Evolutionary conservation across 2,797 vertebrate species (phyloP).

Genomic region (Tadarida brasiliensis): DNA sequence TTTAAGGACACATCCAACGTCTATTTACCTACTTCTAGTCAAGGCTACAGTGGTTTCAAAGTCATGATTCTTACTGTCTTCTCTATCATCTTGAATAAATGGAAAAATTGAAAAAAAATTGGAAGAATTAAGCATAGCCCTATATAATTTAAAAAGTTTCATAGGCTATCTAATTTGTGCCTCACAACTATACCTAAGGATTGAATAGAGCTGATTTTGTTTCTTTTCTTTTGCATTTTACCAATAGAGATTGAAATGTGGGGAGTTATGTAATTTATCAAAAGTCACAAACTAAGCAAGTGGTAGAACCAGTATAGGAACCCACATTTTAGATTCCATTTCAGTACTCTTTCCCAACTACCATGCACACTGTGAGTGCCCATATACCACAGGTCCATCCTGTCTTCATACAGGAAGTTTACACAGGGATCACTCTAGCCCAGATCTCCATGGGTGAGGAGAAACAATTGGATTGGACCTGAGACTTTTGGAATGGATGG

Average conservation of each 20-base stretch:
- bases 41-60: not conserved
- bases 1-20: not conserved
- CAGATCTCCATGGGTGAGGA: not conserved
- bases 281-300: not conserved
- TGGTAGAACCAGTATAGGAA: not conserved
- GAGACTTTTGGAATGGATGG: not conserved
- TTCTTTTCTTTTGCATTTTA: not conserved
- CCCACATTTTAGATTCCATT: not conserved
- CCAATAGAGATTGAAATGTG: not conserved
- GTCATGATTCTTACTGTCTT: not conserved
- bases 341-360: not conserved
- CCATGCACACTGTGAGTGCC: fast-evolving
- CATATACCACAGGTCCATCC: fast-evolving
- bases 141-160: not conserved
- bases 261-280: not conserved
- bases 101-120: not conserved
- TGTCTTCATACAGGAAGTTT: not conserved
- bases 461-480: not conserved
- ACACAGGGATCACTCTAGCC: fast-evolving
- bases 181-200: not conserved
- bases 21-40: not conserved
- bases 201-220: not conserved
- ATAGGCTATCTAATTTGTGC: not conserved
- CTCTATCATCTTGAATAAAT: not conserved
- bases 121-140: not conserved